Percentiles rank a stretch among this genome's conserved stretches.
phyloP scores from a whole-genome alignment of 2,888 invertebrate genomes.

The Blastobasis lacticolella region DNA sequence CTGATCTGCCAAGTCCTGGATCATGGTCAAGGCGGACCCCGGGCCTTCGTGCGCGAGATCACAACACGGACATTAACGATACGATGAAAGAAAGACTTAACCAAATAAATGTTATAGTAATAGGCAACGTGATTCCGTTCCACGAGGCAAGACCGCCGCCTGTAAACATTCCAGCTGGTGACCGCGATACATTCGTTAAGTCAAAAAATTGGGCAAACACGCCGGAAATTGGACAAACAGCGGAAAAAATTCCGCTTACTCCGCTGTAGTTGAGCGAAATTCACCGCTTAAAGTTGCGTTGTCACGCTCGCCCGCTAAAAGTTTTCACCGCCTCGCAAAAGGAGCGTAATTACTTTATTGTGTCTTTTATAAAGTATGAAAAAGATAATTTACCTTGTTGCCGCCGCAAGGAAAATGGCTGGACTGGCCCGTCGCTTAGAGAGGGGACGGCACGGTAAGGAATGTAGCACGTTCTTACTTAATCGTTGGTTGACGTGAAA shows the following conservation, averaged over 20 bases:
- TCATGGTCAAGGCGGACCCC: too few relatives aligned
- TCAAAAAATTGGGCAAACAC: neutral
- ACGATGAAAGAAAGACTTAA: too few relatives aligned
- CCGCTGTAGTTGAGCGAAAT: conserved; percentile 17
- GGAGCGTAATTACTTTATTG: conserved; percentile 28
- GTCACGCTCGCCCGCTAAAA: conserved; percentile 26
- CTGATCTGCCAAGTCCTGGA: too few relatives aligned
- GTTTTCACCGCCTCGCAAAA: conserved; percentile 17
- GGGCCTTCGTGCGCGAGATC: too few relatives aligned
- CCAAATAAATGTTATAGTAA: neutral
- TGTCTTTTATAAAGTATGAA: conserved; percentile 5
- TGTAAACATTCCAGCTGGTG: too few relatives aligned
- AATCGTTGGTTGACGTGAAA: too few relatives aligned
- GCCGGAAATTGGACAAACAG: conserved; percentile 1
- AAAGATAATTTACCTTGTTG: conserved; percentile 6
- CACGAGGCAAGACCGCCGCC: too few relatives aligned
- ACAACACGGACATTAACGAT: too few relatives aligned
- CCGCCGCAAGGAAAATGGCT: neutral
- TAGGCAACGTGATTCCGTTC: too few relatives aligned
- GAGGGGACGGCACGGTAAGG: too few relatives aligned
- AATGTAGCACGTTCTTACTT: too few relatives aligned
- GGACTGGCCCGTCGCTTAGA: neutral
- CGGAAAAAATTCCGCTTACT: neutral
- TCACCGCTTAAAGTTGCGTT: conserved; percentile 27
- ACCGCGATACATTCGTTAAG: too few relatives aligned